phyloP scores from a whole-genome alignment of 2,797 vertebrate species.

The Hoplostethus atlanticus region DNA sequence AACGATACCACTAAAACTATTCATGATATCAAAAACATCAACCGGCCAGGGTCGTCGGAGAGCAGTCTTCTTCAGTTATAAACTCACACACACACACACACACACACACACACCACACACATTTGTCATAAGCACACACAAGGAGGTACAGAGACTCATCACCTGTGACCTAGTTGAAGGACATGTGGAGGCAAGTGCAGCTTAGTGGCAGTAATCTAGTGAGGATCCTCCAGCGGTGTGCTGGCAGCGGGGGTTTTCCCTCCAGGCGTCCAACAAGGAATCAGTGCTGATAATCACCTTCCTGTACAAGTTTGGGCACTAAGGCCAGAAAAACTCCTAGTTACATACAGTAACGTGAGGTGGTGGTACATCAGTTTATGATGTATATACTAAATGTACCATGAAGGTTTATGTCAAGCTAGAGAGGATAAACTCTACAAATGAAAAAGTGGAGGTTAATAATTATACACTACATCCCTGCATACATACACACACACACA shows the following conservation, averaged over 20 bases:
- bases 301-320: slow-evolving; percentile 27
- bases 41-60: too few species aligned
- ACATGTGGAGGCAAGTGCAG: slow-evolving; percentile 58
- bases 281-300: slow-evolving; percentile 34
- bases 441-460: too few species aligned
- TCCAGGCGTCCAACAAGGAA: background rate
- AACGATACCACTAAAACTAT: too few species aligned
- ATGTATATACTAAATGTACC: too few species aligned
- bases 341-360: too few species aligned
- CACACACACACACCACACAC: slow-evolving; percentile 1
- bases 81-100: background rate
- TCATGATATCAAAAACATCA: too few species aligned
- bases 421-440: too few species aligned
- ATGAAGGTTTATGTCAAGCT: too few species aligned
- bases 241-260: slow-evolving; percentile 29
- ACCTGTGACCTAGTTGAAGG: slow-evolving; percentile 5
- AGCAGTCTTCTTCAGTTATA: too few species aligned
- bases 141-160: slow-evolving; percentile 12
- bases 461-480: too few species aligned
- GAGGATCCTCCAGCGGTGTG: slow-evolving; percentile 2
- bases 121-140: background rate
- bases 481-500: slow-evolving; percentile 1
- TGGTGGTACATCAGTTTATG: too few species aligned
- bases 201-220: slow-evolving; percentile 1
- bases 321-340: background rate